Base-by-base conservation (phyloP, 2,113 vertebrate genomes). In the Lepisosteus oculatus region DNA sequence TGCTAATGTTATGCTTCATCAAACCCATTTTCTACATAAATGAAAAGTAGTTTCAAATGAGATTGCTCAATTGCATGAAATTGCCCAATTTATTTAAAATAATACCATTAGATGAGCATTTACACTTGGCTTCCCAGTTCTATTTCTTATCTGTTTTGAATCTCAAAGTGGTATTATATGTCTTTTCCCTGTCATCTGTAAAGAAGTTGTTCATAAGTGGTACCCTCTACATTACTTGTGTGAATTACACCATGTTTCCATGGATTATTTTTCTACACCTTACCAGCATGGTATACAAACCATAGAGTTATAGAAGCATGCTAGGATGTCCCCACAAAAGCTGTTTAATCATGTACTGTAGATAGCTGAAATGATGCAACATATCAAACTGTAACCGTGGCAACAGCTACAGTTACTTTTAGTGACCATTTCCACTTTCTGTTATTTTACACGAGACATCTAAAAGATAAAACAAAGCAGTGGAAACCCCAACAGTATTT, bases 41-140 rank as follows among this genome's bases (percentile, higher is more conserved):
- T 81, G 75, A 80, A 80, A 81, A 77, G 69, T 72, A 78, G 75
- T 72, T 75, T 72, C 51, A 70, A 67, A 78, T 77, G 76, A 68
- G 75, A 61, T 71, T 57, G 62, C 71, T 75, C 73, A 80, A 77
- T 72, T 80, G 72, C 75, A 73, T 78, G 80, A 84, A 81, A 84
- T 80, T 79, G 76, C 79, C 77, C 76, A 69, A 74, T 81, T 84
- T 74, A 81, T 77, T 73, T 70, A 17, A 74, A 72, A 79, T 72
- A 78, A 80, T 73, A 80, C 72, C 54, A 47, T 59, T 69, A 59
- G 71, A 78, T 76, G 68, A 59, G 45, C 67, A 78, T 81, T 78
- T 77, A 74, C 73, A 80, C 74, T 76, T 67, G 69, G 43, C 72
- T 81, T 79, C 67, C 71, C 65, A 67, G 63, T 77, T 56, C 73